phyloP scores from a whole-genome alignment of 2,888 invertebrate species.

The Blera fallax region DNA sequence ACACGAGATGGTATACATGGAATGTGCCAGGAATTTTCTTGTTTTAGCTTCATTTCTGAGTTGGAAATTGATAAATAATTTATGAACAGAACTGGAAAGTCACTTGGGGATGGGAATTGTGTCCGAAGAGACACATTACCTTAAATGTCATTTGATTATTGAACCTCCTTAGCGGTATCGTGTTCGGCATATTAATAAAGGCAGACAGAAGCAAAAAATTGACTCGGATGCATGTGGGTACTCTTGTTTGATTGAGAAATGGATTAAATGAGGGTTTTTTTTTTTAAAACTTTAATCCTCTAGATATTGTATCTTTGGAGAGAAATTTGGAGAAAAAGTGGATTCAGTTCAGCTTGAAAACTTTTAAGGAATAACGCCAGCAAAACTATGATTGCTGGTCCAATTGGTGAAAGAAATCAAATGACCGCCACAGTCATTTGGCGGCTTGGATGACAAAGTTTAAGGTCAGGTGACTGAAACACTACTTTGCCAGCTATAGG shows the following conservation, averaged over 20 bases:
- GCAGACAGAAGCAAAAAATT: too few species aligned
- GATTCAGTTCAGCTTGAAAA: too few species aligned
- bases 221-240: not conserved
- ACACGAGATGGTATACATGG: constrained; percentile 12
- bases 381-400: constrained; percentile 94
- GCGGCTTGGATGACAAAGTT: constrained; percentile 99
- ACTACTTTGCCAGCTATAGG: constrained; percentile 98
- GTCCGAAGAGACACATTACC: constrained; percentile 4
- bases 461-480: too few species aligned
- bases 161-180: not conserved
- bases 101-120: not conserved
- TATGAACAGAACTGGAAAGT: not conserved
- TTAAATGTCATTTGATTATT: constrained; percentile 38
- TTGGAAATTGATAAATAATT: constrained; percentile 5
- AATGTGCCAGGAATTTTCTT: constrained; percentile 27
- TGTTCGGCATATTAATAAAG: not conserved
- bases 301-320: not conserved
- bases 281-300: too few species aligned
- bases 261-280: too few species aligned
- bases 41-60: not conserved
- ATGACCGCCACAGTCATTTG: too few species aligned
- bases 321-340: too few species aligned
- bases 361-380: too few species aligned
- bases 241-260: not conserved
- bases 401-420: constrained; percentile 99